Base-by-base conservation (phyloP, 2,888 invertebrate genomes). In the Liopterus haemorrhoidalis region DNA sequence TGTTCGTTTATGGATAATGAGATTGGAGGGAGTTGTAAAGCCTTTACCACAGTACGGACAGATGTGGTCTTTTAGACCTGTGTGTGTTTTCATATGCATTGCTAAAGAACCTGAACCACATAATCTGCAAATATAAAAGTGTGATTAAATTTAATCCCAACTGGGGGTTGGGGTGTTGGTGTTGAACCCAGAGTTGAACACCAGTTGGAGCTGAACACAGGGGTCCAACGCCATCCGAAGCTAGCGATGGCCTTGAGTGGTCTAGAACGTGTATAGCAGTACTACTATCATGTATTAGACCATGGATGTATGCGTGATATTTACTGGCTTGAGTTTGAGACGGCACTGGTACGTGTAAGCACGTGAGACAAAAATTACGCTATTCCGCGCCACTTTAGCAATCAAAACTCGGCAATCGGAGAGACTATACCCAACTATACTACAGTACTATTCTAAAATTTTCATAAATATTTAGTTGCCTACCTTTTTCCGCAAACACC, bases 61-160 rank as follows among this genome's bases (percentile, higher is more conserved):
- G 30, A 65, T 57, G 49, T 65, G 64, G 54, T 68, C 66, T 49
- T 63, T 67, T 14, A 65, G 48, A 1, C 67, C 69, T 19, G 71
- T 70, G 52, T 74, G 73, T 9, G 65, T 71, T 52, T 73, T 70
- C 62, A 72, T 69, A 53, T 75, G 75, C 54, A 71, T 61, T 52
- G 65, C 60, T 40, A 68, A 56, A 3, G 68, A 68, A 45, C 65
- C 64, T 2, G 67, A 59, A 11, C 67, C 66, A 48, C 68, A 67
- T 46, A 68, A 59, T 36, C 66, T 67, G 39, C 22, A 57, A 43
- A 48, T 27, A 25, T 6, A 18, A 9, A 31, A 15, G 8, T 20
- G 8, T 21, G 19, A 1, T 19, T n/a, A 5, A 3, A 3, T 19
- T 11, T 16, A 15, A 12, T 24, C 24, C n/a, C 8, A 31, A 31